Evolutionary conservation across 2,797 vertebrate genomes (phyloP).

Genomic region (Sebastiscus albofasciatus): DNA sequence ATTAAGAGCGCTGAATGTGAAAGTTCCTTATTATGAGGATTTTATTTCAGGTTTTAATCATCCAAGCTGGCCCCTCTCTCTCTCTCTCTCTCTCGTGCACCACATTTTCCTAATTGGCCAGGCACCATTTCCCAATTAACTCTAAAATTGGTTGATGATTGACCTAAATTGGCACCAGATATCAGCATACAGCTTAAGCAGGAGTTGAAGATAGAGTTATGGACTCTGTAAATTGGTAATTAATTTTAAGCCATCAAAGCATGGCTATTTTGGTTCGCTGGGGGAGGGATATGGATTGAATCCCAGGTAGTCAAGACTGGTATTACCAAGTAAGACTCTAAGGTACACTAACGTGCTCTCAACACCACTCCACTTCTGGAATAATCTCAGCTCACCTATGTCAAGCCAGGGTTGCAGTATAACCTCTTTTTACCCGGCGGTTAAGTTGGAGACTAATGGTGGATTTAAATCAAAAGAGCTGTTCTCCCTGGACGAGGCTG

Average conservation of each 20-base stretch:
- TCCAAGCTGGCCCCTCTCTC: constrained; percentile 14
- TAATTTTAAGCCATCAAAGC: constrained; percentile 82
- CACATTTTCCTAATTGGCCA: constrained; percentile 66
- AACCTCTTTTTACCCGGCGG: constrained; percentile 67
- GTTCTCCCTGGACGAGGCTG: constrained; percentile 50
- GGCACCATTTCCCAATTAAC: constrained; percentile 68
- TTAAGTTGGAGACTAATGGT: constrained; percentile 76
- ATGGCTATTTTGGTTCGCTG: constrained; percentile 58
- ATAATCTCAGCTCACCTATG: constrained; percentile 73
- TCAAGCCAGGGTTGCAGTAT: constrained; percentile 60
- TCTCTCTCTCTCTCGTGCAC: constrained; percentile 27
- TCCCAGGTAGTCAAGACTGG: constrained; percentile 75
- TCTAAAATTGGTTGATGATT: constrained; percentile 61
- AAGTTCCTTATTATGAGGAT: constrained; percentile 70
- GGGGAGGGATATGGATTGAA: constrained; percentile 68
- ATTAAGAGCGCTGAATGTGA: constrained; percentile 69
- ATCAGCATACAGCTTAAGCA: constrained; percentile 67
- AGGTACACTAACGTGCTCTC: constrained; percentile 61
- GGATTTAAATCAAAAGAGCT: constrained; percentile 85
- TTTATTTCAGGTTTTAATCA: constrained; percentile 68
- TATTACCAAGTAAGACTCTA: constrained; percentile 74
- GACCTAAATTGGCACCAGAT: constrained; percentile 61
- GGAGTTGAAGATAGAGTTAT: constrained; percentile 71
- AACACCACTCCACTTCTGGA: constrained; percentile 57
- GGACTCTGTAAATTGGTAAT: constrained; percentile 76